Base-by-base conservation (phyloP, 2,888 invertebrate genomes). In the Linnaemya vulpina region DNA sequence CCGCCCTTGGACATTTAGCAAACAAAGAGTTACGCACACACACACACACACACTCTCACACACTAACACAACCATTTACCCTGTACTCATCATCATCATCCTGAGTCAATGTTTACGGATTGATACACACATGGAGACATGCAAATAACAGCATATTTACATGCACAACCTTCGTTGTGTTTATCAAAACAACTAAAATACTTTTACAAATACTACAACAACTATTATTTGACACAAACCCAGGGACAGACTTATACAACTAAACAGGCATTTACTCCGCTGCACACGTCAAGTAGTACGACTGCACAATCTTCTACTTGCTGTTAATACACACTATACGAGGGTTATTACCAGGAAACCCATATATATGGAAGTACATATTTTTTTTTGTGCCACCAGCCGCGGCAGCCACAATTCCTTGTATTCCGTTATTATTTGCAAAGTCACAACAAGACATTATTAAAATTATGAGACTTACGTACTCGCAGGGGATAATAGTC, bases 131-230 rank as follows among this genome's bases (percentile, higher is more conserved):
- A 30, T 25, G 51, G 17, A 55, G 1, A 55, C 7, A 11, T 25
- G 51, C 51, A 51, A 51, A 51, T 51, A 51, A 51, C 13, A n/a
- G 10, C 53, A 13, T 40, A 40, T 62, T 25, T 88, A 79, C 79
- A 62, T 88, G 88, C 87, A 89, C 89, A 90, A 89, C 78, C 77
- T 85, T 75, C 78, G 58, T 68, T 60, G 75, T 78, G 63, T 82
- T 81, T 83, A 82, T 81, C 83, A 83, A 81, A 83, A 82, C 77
- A 86, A 84, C 60, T 75, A 25, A 76, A 86, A 86, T 78, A 53
- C 73, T 79, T 70, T 76, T 67, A 75, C 77, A 53, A 40, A 40
- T 43, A 43, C 43, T 63, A 9, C n/a, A n/a, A n/a, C n/a, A n/a
- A n/a, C 70, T 76, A 49, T 22, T 67, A 67, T 76, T 71, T 62